Conservation (phyloP, 53 echinoderm and acorn worm species). For the Crossaster papposus region DNA sequence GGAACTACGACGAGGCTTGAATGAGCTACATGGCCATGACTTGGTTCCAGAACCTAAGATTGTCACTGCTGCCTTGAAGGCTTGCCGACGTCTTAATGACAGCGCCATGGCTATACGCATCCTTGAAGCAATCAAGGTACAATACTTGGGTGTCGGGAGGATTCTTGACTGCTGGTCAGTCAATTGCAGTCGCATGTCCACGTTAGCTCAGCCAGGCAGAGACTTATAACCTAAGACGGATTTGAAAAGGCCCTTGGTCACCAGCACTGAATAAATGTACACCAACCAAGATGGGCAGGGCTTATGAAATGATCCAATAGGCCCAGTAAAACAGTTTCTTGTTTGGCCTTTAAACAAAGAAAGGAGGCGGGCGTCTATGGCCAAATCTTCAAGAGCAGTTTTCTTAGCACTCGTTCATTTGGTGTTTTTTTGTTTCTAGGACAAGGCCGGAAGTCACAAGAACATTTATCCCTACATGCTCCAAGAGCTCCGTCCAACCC, state of each 20-base stretch:
- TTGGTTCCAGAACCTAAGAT: constrained; percentile 99
- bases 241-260: too few relatives aligned
- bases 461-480: constrained; percentile 97
- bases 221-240: too few relatives aligned
- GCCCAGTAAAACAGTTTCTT: too few relatives aligned
- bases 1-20: constrained; percentile 88
- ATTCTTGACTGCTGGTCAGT: not conserved
- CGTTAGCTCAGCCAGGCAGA: too few relatives aligned
- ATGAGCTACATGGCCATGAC: constrained; percentile 95
- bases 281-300: too few relatives aligned
- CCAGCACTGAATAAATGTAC: too few relatives aligned
- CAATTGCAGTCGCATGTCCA: too few relatives aligned
- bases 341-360: too few relatives aligned
- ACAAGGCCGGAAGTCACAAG: constrained; percentile 86
- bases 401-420: not conserved
- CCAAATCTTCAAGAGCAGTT: not conserved
- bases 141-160: too few relatives aligned
- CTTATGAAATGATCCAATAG: too few relatives aligned
- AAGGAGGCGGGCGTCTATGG: too few relatives aligned
- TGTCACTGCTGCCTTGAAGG: constrained; percentile 83
- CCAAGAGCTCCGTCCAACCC: constrained; percentile 93
- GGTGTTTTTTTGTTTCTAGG: constrained; percentile 59
- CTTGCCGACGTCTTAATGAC: constrained; percentile 93
- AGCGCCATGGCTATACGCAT: constrained; percentile 91
- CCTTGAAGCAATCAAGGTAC: constrained; percentile 92